phyloP scores from a whole-genome alignment of 2,888 invertebrate species.

The Dastarcus helophoroides region DNA sequence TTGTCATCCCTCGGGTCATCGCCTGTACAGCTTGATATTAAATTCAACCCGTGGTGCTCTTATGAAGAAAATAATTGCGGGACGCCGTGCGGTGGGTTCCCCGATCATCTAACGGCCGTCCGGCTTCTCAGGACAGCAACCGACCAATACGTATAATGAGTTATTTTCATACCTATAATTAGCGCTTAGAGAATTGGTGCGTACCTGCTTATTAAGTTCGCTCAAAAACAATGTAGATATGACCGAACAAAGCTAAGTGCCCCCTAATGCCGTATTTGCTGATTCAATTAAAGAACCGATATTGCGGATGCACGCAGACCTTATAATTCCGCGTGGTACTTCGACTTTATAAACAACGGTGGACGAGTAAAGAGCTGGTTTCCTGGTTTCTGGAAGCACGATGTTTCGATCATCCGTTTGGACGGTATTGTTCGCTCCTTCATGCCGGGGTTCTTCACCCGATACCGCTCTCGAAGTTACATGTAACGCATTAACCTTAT shows the following conservation, averaged over 20 bases:
- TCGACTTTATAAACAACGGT: constrained; percentile 27
- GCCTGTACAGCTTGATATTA: too few species aligned
- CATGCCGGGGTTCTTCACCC: too few species aligned
- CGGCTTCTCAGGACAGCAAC: too few species aligned
- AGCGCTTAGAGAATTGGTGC: constrained; percentile 20
- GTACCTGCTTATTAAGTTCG: constrained; percentile 19
- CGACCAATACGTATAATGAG: constrained; percentile 6
- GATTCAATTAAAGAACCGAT: constrained; percentile 31
- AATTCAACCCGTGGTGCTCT: too few species aligned
- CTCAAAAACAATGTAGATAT: constrained; percentile 13
- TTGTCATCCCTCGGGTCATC: too few species aligned
- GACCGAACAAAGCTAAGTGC: constrained; percentile 2
- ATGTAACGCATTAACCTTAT: too few species aligned
- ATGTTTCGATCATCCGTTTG: too few species aligned
- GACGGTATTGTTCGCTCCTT: too few species aligned
- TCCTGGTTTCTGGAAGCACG: constrained; percentile 28
- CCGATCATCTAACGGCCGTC: too few species aligned
- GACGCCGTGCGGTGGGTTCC: too few species aligned
- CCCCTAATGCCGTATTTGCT: constrained; percentile 19
- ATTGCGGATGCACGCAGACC: constrained; percentile 27
- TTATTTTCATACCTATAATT: constrained; percentile 19
- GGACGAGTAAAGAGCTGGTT: constrained; percentile 19
- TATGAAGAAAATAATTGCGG: too few species aligned
- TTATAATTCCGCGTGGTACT: constrained; percentile 25
- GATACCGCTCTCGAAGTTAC: too few species aligned